Conservation (phyloP, 2,113 vertebrate species). For the Piprites chloris region DNA sequence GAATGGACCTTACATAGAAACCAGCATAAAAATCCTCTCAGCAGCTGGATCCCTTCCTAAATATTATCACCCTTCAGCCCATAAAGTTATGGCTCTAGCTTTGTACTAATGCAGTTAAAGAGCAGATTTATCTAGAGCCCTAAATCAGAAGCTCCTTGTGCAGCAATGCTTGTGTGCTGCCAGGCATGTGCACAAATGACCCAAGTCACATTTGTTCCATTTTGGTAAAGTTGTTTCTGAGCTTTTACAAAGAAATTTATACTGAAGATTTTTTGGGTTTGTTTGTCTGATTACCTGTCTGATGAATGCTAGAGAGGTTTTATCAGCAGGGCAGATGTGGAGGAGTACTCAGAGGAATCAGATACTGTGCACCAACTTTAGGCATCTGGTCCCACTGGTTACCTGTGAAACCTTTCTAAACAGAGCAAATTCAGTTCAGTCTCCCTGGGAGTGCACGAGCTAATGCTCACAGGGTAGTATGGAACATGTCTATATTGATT, state of each 20-base stretch:
- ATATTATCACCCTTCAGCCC: neutral
- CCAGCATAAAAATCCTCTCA: neutral
- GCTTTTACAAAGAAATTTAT: neutral
- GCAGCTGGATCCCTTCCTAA: neutral
- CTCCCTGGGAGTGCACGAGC: neutral
- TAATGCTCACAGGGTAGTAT: neutral
- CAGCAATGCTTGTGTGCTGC: neutral
- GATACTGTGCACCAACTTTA: rapidly evolving
- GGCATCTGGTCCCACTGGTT: neutral
- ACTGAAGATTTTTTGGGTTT: neutral
- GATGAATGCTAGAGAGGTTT: neutral
- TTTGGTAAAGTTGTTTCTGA: neutral
- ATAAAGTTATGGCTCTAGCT: neutral
- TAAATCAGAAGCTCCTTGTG: neutral
- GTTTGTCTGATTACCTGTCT: neutral
- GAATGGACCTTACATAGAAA: neutral
- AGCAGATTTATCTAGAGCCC: neutral
- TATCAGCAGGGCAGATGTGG: neutral
- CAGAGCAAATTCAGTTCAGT: neutral
- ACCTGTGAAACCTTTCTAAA: neutral
- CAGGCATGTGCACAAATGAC: neutral
- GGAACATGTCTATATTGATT: neutral
- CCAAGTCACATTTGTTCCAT: neutral
- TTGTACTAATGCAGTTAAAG: neutral
- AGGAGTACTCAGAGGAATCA: neutral